Evolutionary conservation across 2,113 vertebrate species (phyloP).

Genomic region (Oreamnos americanus): DNA sequence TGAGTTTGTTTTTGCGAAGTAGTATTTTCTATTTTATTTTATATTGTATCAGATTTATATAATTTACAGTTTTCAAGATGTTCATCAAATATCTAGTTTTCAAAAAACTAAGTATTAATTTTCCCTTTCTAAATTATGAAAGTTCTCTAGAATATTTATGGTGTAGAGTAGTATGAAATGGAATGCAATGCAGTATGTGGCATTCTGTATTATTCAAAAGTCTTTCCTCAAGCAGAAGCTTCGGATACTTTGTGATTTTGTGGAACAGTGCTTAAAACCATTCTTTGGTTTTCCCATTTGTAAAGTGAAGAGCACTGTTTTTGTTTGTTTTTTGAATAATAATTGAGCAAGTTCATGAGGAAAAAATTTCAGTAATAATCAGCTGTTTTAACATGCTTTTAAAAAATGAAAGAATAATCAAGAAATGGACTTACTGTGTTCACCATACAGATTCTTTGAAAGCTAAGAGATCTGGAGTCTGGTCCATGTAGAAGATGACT

Average conservation of each 20-base stretch:
- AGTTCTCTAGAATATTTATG: neutral
- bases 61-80: neutral
- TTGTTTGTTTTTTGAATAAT: neutral
- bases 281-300: neutral
- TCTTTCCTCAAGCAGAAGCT: neutral
- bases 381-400: neutral
- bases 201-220: neutral
- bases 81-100: constrained; percentile 12
- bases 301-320: neutral
- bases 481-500: neutral
- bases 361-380: neutral
- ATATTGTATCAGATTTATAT: neutral
- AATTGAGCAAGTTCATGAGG: neutral
- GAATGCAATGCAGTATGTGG: accelerated
- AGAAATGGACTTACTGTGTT: neutral
- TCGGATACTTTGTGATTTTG: neutral
- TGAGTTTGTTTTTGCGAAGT: neutral
- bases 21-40: constrained; percentile 37
- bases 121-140: neutral
- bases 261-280: neutral
- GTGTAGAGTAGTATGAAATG: neutral
- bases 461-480: neutral
- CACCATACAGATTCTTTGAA: neutral
- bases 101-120: constrained; percentile 26
- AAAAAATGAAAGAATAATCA: neutral